Base-by-base conservation (phyloP, 2,888 invertebrate genomes). In the Caradrina clavipalpis region DNA sequence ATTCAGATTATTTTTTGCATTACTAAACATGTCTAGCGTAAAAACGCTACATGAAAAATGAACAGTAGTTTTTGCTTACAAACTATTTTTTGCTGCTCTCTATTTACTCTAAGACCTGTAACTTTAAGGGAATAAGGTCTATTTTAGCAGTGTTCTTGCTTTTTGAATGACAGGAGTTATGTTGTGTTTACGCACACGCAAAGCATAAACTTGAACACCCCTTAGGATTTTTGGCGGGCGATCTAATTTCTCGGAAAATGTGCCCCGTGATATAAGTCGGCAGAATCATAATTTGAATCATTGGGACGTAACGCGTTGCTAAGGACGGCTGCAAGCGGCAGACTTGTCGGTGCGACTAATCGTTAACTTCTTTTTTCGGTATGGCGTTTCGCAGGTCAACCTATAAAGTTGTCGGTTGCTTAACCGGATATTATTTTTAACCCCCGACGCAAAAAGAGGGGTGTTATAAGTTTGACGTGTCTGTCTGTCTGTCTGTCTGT, bases 221-320 rank as follows among this genome's bases (percentile, higher is more conserved):
- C 85, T 83, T 74, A 86, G 84, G 78, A 84, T 86, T 90, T 92
- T 90, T 87, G 76, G 77, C 77, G 83, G 82, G 83, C 84, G 88
- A 89, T 90, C 88, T 91, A 91, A 91, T 91, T 94, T 93, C 93
- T 91, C 80, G 91, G 94, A 94, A 94, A 91, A 93, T 90, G 88
- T 90, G 91, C 90, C 88, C 86, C 92, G 94, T 94, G 93, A 92
- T 91, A 89, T 89, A 89, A 90, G 88, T 92, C 91, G 89, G 91
- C 91, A 89, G 89, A 91, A 89, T 91, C 85, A 87, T 88, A 88
- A 91, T 91, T 93, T 92, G 91, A 93, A 91, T 93, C 94, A 93
- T 91, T 86, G 85, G 82, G 67, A 78, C 84, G 84, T 78, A 81
- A 74, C 78, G 84, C 76, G 85, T 67, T 67, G 76, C 62, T 78